Evolutionary conservation across 2,113 vertebrate species (phyloP).

Genomic region (Rhabdornis inornatus): DNA sequence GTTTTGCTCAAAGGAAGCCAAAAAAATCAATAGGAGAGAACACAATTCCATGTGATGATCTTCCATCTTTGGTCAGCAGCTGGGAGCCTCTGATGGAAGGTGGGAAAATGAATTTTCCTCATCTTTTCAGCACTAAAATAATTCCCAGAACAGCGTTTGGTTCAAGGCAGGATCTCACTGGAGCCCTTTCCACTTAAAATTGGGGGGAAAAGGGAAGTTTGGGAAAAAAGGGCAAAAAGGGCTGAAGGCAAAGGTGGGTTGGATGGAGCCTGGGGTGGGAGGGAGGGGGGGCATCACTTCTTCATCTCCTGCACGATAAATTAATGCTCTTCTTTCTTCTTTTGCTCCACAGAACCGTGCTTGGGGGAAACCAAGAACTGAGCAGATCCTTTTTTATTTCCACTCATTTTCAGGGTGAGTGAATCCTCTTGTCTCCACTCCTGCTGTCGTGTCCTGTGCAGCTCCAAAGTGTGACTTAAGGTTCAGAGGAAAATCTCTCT

Average conservation of each 20-base stretch:
- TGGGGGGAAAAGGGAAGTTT: background rate
- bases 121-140: background rate
- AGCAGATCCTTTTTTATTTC: background rate
- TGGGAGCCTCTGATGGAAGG: background rate
- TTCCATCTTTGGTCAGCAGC: background rate
- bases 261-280: background rate
- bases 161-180: background rate
- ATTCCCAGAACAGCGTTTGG: background rate
- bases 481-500: constrained; percentile 38
- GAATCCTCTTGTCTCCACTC: constrained; percentile 28
- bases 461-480: background rate
- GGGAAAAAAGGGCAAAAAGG: background rate
- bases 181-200: background rate
- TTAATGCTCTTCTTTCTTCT: background rate
- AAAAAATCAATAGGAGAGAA: background rate
- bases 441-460: background rate
- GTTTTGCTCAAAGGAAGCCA: background rate
- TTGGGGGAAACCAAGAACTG: background rate
- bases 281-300: background rate
- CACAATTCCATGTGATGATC: background rate
- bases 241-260: background rate
- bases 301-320: background rate
- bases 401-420: constrained; percentile 62
- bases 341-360: background rate
- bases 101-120: background rate